These are phyloP conservation scores for Brachionus calyciflorus DNA, from an alignment of 1,140 invertebrate species.

Conservation along the genomic window DNA sequence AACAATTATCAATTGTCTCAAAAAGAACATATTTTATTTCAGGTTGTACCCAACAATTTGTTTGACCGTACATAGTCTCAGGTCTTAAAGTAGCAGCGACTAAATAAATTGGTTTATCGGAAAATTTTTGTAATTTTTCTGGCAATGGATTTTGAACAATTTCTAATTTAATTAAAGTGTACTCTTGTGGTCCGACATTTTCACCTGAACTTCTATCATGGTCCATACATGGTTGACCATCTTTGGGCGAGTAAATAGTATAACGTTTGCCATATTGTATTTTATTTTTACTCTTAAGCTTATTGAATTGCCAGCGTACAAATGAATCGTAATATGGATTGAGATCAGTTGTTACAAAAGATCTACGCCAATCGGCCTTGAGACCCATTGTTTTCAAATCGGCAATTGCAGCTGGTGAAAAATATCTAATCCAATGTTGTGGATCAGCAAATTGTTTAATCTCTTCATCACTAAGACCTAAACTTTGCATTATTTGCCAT, in stretches of 20 bases:
- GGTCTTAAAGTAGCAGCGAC: slow-evolving; percentile 95
- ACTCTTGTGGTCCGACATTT: slow-evolving; percentile 95
- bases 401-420: slow-evolving; percentile 80
- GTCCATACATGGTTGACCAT: slow-evolving; percentile 99
- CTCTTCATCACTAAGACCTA: slow-evolving; percentile 83
- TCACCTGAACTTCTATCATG: slow-evolving; percentile 93
- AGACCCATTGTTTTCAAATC: slow-evolving; percentile 85
- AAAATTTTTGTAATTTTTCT: slow-evolving; percentile 63
- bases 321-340: slow-evolving; percentile 98
- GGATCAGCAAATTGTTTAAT: slow-evolving; percentile 88
- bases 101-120: slow-evolving; percentile 69
- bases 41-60: slow-evolving; percentile 95
- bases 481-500: slow-evolving; percentile 96
- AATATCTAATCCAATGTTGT: slow-evolving; percentile 81
- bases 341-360: slow-evolving; percentile 94
- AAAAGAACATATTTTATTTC: slow-evolving; percentile 89
- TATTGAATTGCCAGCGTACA: slow-evolving; percentile 90
- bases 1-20: slow-evolving; percentile 66
- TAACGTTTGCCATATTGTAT: slow-evolving; percentile 95
- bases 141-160: slow-evolving; percentile 69
- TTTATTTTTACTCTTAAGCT: slow-evolving; percentile 80
- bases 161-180: slow-evolving; percentile 93
- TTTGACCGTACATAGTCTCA: slow-evolving; percentile 99
- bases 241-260: slow-evolving; percentile 91
- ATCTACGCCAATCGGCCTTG: slow-evolving; percentile 92